Evolutionary conservation across 2,888 invertebrate genomes (phyloP).

Genomic region (Lasiommata megera): DNA sequence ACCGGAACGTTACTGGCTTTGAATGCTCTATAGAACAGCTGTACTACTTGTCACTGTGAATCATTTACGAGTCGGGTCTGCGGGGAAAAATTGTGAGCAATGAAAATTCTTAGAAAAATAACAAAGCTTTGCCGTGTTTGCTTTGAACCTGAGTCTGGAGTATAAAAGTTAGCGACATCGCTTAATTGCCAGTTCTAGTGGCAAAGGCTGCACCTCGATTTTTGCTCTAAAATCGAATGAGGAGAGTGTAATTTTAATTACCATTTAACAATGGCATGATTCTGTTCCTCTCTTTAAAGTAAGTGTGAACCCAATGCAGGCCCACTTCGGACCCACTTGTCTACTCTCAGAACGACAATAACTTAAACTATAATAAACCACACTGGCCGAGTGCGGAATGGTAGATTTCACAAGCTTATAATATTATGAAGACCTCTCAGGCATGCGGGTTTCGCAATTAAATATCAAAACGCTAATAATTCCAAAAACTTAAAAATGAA

Average conservation of each 20-base stretch:
- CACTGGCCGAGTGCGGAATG: no score
- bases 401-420: no score
- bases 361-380: no score
- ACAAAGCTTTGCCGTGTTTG: neutral
- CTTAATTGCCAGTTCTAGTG: neutral
- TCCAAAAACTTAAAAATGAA: no score
- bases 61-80: conserved; percentile 2
- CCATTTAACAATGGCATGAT: no score
- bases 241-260: neutral
- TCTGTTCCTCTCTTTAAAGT: no score
- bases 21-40: conserved; percentile 6
- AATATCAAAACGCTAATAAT: no score
- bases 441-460: no score
- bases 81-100: neutral
- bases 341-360: no score
- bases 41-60: neutral
- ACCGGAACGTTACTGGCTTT: conserved; percentile 26
- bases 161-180: neutral
- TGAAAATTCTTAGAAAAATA: neutral
- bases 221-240: neutral
- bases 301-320: no score
- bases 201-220: neutral
- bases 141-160: neutral
- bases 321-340: no score
- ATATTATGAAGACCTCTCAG: no score